These are phyloP conservation scores for Clepsis dumicolana DNA, from an alignment of 2,888 invertebrate genomes.

Conservation along the genomic window DNA sequence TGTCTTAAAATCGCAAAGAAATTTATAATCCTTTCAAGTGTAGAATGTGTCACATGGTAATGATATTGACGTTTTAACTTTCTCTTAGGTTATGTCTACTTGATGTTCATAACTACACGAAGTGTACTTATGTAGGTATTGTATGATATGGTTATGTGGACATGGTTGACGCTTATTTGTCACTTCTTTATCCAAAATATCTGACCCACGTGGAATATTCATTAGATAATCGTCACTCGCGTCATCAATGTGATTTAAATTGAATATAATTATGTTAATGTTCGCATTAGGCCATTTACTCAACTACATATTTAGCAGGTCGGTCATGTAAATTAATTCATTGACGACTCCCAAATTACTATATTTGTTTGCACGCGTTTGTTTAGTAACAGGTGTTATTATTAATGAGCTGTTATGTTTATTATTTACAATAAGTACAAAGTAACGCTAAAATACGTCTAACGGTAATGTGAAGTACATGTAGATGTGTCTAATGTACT, in stretches of 20 bases:
- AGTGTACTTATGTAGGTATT: no score
- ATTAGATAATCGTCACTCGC: not conserved
- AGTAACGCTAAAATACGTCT: no score
- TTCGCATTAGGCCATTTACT: not conserved
- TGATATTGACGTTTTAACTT: not conserved
- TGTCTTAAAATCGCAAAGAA: no score
- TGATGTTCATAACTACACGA: not conserved
- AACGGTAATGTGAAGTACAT: no score
- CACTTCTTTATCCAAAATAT: not conserved
- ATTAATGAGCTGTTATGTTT: not conserved
- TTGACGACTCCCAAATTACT: not conserved
- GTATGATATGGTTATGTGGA: no score
- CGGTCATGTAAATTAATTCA: not conserved
- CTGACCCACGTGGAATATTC: conserved; percentile 2
- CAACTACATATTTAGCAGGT: not conserved
- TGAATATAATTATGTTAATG: conserved; percentile 7
- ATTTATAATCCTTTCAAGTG: not conserved
- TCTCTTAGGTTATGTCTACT: not conserved
- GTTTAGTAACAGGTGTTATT: not conserved
- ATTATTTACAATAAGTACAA: no score
- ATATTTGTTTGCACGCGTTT: not conserved
- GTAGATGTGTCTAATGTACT: no score
- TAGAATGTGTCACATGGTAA: not conserved
- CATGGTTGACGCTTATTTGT: not conserved
- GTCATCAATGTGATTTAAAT: not conserved